Evolutionary conservation across 2,888 invertebrate species (phyloP).

Genomic region (Aspidapion aeneum): DNA sequence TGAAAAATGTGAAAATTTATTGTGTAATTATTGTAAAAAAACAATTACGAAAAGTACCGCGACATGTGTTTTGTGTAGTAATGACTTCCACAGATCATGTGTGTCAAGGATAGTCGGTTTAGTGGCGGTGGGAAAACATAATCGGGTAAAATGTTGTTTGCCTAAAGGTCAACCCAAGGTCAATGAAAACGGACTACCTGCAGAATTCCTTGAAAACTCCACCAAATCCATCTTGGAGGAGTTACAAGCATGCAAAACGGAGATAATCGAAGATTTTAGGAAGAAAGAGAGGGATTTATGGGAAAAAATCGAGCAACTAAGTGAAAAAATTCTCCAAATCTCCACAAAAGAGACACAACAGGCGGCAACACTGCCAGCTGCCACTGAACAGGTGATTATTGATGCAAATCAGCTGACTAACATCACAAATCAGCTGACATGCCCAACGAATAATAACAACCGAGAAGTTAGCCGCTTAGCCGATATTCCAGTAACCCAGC

Average conservation of each 20-base stretch:
- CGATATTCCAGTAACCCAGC: no score
- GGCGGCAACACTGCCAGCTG: no score
- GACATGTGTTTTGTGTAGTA: no score
- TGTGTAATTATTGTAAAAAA: background rate
- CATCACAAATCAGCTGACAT: no score
- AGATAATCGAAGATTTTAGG: background rate
- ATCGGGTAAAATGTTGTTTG: background rate
- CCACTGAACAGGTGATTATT: no score
- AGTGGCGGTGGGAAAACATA: background rate
- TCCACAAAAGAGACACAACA: no score
- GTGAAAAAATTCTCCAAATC: background rate
- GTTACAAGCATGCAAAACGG: background rate
- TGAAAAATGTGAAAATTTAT: background rate
- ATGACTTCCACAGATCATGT: background rate
- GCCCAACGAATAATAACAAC: no score
- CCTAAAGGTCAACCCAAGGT: background rate
- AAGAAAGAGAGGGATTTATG: background rate
- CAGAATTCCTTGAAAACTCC: background rate
- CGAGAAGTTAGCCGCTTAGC: no score
- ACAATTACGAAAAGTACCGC: background rate
- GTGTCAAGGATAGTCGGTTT: background rate
- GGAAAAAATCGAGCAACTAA: background rate
- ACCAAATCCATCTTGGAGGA: background rate
- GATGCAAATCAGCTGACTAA: no score
- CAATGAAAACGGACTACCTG: background rate